Evolutionary conservation across 2,113 vertebrate species (phyloP).

Genomic region (Psammodynastes pulverulentus): DNA sequence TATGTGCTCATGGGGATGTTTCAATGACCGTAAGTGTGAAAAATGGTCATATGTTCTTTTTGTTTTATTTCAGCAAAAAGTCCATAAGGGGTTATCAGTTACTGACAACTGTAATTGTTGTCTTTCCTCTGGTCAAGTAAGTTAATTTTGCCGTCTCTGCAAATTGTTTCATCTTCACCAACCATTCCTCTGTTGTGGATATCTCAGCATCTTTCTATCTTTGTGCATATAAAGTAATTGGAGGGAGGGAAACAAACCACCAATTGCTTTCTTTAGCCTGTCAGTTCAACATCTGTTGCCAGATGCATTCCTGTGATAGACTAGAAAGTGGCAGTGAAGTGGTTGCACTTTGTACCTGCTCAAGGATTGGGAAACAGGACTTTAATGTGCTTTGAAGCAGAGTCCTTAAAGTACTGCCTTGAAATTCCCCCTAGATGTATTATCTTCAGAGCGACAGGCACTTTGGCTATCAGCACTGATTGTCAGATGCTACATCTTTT

Average conservation of each 20-base stretch:
- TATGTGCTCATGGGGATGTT: not conserved
- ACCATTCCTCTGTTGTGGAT: not conserved
- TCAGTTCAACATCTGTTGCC: not conserved
- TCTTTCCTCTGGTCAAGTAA: not conserved
- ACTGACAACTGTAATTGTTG: not conserved
- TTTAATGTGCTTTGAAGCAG: not conserved
- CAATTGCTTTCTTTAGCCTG: not conserved
- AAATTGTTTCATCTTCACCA: not conserved
- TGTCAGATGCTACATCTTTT: too few species aligned
- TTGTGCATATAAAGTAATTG: not conserved
- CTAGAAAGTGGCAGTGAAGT: not conserved
- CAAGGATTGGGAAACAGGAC: not conserved
- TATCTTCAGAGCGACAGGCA: not conserved
- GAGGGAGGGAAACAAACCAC: not conserved
- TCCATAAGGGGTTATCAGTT: not conserved
- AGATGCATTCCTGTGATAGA: not conserved
- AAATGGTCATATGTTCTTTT: not conserved
- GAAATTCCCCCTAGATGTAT: not conserved
- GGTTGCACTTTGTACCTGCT: not conserved
- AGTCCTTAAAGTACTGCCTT: not conserved
- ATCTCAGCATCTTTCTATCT: not conserved
- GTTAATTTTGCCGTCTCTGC: not conserved
- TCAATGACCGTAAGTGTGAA: not conserved
- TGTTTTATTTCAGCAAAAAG: not conserved
- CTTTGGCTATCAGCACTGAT: not conserved